These are phyloP conservation scores for Equus quagga DNA, from an alignment of 2,113 vertebrate species.

Conservation along the genomic window DNA sequence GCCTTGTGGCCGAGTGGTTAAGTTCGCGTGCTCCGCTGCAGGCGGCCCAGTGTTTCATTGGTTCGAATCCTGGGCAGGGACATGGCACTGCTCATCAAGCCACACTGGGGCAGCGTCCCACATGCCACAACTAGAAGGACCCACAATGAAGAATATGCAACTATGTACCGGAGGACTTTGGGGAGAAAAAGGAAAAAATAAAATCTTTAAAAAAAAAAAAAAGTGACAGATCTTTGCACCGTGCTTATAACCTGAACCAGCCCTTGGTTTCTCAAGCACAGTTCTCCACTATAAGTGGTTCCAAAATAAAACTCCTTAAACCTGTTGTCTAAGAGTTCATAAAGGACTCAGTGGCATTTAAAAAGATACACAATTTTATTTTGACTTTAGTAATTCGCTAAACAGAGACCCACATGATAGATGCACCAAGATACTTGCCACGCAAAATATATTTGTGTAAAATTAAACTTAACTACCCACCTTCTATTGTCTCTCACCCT, in stretches of 20 bases:
- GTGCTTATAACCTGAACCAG: background rate
- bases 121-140: too few relatives aligned
- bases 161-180: too few relatives aligned
- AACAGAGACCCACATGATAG: conserved; percentile 58
- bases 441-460: background rate
- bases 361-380: conserved; percentile 64
- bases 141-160: too few relatives aligned
- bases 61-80: too few relatives aligned
- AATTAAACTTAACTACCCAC: background rate
- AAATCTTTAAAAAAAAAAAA: background rate
- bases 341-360: conserved; percentile 68
- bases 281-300: conserved; percentile 25
- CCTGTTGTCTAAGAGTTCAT: conserved; percentile 39
- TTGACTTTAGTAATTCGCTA: conserved; percentile 43
- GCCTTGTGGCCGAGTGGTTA: too few relatives aligned
- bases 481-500: background rate
- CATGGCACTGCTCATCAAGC: too few relatives aligned
- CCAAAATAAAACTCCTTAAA: conserved; percentile 62
- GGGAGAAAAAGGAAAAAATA: too few relatives aligned
- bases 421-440: conserved; percentile 1
- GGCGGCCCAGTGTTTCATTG: too few relatives aligned
- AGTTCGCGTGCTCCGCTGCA: too few relatives aligned
- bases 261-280: conserved; percentile 20
- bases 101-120: too few relatives aligned
- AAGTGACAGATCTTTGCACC: background rate